These are phyloP conservation scores for Falco concolor DNA, from an alignment of 2,797 vertebrate species.

Conservation along the genomic window DNA sequence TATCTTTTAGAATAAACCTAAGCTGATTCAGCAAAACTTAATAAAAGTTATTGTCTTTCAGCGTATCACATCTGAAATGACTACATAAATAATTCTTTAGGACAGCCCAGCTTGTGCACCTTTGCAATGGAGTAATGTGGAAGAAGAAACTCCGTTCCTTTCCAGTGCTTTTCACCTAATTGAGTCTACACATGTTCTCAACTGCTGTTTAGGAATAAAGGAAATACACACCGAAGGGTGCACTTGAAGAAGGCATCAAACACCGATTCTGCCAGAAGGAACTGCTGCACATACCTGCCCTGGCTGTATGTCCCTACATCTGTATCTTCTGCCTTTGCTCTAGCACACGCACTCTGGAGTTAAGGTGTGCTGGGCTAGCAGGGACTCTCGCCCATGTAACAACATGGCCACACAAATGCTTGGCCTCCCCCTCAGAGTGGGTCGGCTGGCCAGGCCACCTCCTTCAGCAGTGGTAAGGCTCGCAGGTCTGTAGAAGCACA, in stretches of 20 bases:
- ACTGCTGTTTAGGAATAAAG: not conserved
- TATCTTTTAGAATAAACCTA: not conserved
- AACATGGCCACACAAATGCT: accelerated
- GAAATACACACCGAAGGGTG: not conserved
- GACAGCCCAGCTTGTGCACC: not conserved
- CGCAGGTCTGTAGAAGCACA: accelerated
- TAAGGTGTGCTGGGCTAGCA: not conserved
- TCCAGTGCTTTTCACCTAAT: not conserved
- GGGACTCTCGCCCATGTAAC: not conserved
- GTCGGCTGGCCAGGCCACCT: not conserved
- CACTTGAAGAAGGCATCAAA: not conserved
- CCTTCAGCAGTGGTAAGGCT: not conserved
- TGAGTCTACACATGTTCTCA: not conserved
- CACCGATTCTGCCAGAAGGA: not conserved
- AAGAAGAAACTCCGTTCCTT: not conserved
- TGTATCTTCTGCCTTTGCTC: accelerated
- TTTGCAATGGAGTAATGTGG: not conserved
- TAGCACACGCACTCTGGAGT: accelerated
- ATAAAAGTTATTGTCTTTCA: not conserved
- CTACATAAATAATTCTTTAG: not conserved
- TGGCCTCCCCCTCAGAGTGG: accelerated
- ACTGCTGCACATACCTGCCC: not conserved
- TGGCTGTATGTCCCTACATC: not conserved
- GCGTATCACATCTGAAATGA: not conserved
- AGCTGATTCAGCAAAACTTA: not conserved